Percentiles rank a stretch among this genome's conserved stretches.
Conservation (phyloP, 2,113 vertebrate species). For the Pluvialis apricaria region DNA sequence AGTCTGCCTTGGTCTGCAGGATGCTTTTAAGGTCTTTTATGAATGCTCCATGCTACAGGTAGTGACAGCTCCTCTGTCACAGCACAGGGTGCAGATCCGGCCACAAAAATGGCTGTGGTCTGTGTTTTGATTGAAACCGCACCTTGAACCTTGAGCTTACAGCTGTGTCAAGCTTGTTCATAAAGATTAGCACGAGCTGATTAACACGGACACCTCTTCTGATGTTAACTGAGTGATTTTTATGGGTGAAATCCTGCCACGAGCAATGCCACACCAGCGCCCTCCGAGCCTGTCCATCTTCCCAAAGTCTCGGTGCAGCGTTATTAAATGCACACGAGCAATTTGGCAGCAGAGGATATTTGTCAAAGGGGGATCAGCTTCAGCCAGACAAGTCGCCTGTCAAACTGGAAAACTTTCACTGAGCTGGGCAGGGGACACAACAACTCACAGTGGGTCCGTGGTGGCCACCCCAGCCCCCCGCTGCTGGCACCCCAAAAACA, state of each 20-base stretch:
- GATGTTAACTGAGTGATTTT: not conserved
- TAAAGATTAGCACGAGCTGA: not conserved
- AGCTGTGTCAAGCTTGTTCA: not conserved
- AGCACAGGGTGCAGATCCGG: not conserved
- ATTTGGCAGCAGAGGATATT: not conserved
- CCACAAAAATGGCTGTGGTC: not conserved
- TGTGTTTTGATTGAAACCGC: not conserved
- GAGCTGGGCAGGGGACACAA: not conserved
- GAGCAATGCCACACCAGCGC: not conserved
- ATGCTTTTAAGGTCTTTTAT: not conserved
- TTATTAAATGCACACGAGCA: not conserved
- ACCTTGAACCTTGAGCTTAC: not conserved
- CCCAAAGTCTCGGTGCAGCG: not conserved
- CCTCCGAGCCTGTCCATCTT: not conserved
- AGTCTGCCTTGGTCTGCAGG: not conserved
- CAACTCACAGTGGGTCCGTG: accelerated
- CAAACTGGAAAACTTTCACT: not conserved
- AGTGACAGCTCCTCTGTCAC: not conserved
- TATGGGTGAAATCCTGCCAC: not conserved
- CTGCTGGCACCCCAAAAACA: not conserved
- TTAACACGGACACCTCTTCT: not conserved
- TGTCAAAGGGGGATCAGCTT: not conserved
- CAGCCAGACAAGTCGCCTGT: not conserved
- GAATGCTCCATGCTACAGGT: not conserved
- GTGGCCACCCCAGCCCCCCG: not conserved